Evolutionary conservation across 2,797 vertebrate species (phyloP).

Genomic region (Micromesistius poutassou): DNA sequence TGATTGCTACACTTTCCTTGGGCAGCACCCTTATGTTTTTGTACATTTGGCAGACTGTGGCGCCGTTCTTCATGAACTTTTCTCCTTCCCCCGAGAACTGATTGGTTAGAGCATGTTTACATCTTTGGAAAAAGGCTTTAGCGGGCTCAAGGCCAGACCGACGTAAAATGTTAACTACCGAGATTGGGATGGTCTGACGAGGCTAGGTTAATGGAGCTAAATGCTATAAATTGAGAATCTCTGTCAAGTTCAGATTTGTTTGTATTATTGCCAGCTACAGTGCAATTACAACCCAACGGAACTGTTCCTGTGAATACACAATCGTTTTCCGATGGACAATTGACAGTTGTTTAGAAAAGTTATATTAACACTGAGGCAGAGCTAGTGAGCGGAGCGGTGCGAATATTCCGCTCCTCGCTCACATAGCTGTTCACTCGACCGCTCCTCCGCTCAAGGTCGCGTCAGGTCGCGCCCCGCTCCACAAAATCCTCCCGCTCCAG

Average conservation of each 20-base stretch:
- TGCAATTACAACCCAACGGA: not conserved
- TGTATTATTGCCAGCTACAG: no score
- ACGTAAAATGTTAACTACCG: not conserved
- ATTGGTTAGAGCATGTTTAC: no score
- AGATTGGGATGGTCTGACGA: not conserved
- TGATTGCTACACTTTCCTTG: not conserved
- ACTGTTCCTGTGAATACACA: not conserved
- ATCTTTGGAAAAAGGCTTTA: no score
- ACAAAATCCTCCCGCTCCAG: no score
- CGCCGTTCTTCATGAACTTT: not conserved
- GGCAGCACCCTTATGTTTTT: not conserved
- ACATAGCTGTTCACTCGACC: no score
- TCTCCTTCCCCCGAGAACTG: not conserved
- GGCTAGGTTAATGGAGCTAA: not conserved
- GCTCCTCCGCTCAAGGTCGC: no score
- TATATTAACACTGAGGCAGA: no score
- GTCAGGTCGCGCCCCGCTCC: no score
- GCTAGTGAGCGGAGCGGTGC: no score
- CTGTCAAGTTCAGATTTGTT: no score
- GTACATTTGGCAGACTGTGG: not conserved
- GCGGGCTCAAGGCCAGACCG: not conserved
- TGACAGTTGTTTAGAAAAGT: no score
- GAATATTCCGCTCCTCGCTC: no score
- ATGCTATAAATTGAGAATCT: not conserved
- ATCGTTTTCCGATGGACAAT: not conserved